phyloP scores from a whole-genome alignment of 2,113 vertebrate genomes.

The Mixornis gularis region DNA sequence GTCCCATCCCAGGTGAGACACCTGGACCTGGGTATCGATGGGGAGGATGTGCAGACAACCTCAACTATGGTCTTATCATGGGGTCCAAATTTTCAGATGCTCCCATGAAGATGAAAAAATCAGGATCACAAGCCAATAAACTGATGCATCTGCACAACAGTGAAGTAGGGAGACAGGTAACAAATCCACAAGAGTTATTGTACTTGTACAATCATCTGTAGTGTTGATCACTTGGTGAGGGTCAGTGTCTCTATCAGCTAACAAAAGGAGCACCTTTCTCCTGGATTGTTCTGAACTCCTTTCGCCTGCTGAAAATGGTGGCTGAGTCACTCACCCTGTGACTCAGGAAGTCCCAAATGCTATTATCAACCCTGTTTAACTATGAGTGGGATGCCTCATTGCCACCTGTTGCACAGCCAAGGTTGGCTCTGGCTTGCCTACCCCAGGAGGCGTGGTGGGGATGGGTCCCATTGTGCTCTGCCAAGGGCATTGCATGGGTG shows the following conservation, averaged over 20 bases:
- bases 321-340: not conserved
- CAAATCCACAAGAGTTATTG: slow-evolving; percentile 63
- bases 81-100: slow-evolving; percentile 98
- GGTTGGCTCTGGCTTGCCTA: not conserved
- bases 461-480: not conserved
- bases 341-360: not conserved
- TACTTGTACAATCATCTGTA: slow-evolving; percentile 58
- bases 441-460: not conserved
- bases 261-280: not conserved
- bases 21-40: slow-evolving; percentile 95
- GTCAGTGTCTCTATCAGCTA: slow-evolving; percentile 2
- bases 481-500: not conserved
- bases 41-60: slow-evolving; percentile 98
- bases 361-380: not conserved
- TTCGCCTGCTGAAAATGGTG: slow-evolving; percentile 2
- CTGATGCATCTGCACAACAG: slow-evolving; percentile 99
- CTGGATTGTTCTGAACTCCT: not conserved
- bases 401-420: not conserved
- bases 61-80: slow-evolving; percentile 94
- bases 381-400: not conserved
- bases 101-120: slow-evolving; percentile 97
- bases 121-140: slow-evolving; percentile 94
- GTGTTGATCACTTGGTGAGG: slow-evolving; percentile 1
- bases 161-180: slow-evolving; percentile 97
- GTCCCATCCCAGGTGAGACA: slow-evolving; percentile 89